Percentiles rank a stretch among this genome's conserved stretches.
phyloP scores from a whole-genome alignment of 2,113 vertebrate species.

The Pituophis catenifer region DNA sequence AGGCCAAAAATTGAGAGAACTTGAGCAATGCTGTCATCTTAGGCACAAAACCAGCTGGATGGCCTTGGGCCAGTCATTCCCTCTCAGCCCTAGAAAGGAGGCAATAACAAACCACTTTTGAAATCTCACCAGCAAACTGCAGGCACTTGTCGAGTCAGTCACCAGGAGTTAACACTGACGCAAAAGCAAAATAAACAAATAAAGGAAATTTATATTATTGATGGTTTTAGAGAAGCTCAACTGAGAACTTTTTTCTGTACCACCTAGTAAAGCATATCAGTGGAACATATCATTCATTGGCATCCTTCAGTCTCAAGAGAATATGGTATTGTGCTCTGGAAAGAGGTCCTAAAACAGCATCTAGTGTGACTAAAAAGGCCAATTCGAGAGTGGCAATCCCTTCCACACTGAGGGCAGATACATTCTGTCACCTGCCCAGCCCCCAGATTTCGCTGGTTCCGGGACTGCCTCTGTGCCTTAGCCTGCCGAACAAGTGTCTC shows the following conservation, averaged over 20 bases:
- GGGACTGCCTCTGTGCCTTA: too few relatives aligned
- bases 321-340: too few relatives aligned
- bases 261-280: background rate
- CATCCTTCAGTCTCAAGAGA: too few relatives aligned
- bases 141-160: background rate
- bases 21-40: background rate
- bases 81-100: background rate
- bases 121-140: background rate
- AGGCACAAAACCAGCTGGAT: background rate
- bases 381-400: too few relatives aligned
- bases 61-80: background rate
- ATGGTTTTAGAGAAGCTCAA: background rate
- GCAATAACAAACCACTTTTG: background rate
- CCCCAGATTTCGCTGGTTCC: too few relatives aligned
- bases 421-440: too few relatives aligned
- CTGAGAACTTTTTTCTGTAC: background rate
- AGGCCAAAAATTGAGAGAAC: background rate
- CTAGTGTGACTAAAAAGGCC: too few relatives aligned
- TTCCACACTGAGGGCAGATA: too few relatives aligned
- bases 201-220: background rate
- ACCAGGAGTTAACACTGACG: background rate
- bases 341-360: too few relatives aligned
- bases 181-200: background rate
- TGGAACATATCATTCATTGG: background rate
- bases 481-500: too few relatives aligned